phyloP scores from a whole-genome alignment of 2,113 vertebrate genomes.

The Cyphomyrus plagiostoma region DNA sequence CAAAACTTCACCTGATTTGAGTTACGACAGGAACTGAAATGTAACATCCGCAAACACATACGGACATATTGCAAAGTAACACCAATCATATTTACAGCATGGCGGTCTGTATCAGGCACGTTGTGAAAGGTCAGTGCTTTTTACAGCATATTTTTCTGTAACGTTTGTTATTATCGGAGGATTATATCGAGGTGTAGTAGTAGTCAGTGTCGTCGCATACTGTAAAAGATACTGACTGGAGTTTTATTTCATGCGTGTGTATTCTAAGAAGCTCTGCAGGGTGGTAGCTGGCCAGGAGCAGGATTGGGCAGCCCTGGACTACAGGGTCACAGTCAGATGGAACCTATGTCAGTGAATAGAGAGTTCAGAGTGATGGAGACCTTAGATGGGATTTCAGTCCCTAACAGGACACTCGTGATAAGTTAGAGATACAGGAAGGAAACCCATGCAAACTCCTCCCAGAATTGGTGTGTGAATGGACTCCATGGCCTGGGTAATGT shows the following conservation, averaged over 20 bases:
- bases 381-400: background rate
- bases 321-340: background rate
- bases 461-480: background rate
- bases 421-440: background rate
- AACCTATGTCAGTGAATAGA: background rate
- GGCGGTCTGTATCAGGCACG: constrained; percentile 47
- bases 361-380: background rate
- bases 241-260: background rate
- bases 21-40: background rate
- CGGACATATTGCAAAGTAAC: background rate
- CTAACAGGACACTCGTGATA: background rate
- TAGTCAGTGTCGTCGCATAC: background rate
- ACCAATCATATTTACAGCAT: constrained; percentile 41
- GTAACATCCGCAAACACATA: background rate
- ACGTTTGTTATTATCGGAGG: background rate
- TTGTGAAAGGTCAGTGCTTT: constrained; percentile 60
- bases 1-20: background rate
- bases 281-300: too few relatives aligned
- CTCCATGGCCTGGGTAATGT: background rate
- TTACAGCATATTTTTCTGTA: background rate
- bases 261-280: background rate
- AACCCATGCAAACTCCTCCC: background rate
- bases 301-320: background rate
- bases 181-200: background rate
- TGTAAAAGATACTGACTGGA: background rate